A percentile compares a stretch with the other conserved stretches of the same genome.
These are phyloP conservation scores for Cataglyphis livida DNA, from an alignment of 2,888 invertebrate genomes.

Conservation along the genomic window DNA sequence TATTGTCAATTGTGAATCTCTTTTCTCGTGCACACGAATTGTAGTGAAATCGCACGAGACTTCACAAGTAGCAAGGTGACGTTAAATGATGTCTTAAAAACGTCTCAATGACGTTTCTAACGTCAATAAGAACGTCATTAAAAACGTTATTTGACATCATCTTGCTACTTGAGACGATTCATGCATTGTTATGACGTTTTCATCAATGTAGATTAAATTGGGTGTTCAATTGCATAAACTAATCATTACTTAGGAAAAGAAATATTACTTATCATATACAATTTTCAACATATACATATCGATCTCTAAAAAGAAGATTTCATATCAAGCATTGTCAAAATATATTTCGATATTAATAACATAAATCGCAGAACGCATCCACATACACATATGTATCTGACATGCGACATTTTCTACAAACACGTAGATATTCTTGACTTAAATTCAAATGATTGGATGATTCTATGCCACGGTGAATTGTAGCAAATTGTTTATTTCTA, in stretches of 20 bases:
- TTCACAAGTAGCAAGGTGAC: no score
- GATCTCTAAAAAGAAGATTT: not conserved
- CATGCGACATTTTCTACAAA: slow-evolving; percentile 2
- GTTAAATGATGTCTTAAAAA: no score
- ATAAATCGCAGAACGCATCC: slow-evolving; percentile 3
- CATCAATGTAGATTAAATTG: slow-evolving; percentile 6
- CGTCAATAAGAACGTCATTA: no score
- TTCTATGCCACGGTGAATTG: slow-evolving; percentile 12
- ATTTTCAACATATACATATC: slow-evolving; percentile 19
- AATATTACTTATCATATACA: slow-evolving; percentile 21
- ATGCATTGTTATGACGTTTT: slow-evolving; percentile 6
- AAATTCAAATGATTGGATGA: slow-evolving; percentile 31
- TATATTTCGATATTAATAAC: slow-evolving; percentile 6
- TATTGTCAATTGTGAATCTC: slow-evolving; percentile 12
- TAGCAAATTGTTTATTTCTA: not conserved
- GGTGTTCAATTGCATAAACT: slow-evolving; percentile 4
- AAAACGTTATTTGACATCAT: no score
- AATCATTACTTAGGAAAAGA: not conserved
- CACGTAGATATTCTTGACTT: not conserved
- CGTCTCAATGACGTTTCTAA: no score
- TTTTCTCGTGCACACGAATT: slow-evolving; percentile 19
- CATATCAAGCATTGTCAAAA: slow-evolving; percentile 1
- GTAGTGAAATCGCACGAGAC: slow-evolving; percentile 1
- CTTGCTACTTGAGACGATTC: not conserved
- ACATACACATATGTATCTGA: not conserved